These are phyloP conservation scores for Incurvaria masculella DNA, from an alignment of 2,888 invertebrate genomes.

Conservation along the genomic window DNA sequence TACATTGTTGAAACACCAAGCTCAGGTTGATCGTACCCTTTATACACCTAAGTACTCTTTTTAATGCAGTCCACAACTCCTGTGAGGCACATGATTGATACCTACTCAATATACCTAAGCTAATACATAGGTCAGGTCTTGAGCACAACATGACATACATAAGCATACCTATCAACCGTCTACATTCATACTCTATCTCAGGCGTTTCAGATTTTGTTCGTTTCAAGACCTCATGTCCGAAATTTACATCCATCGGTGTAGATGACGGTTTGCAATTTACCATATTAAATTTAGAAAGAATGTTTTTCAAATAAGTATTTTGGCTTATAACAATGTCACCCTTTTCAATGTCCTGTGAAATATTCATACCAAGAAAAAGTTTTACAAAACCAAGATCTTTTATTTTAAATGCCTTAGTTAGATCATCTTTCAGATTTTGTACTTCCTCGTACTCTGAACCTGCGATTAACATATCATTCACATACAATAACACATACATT, in stretches of 20 bases:
- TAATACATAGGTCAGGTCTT: too few relatives aligned
- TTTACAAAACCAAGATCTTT: neutral
- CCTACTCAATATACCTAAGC: slow-evolving; percentile 12
- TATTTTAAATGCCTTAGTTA: neutral
- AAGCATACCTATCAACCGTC: neutral
- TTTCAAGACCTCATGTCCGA: neutral
- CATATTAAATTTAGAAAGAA: neutral
- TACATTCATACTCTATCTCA: neutral
- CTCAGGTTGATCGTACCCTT: slow-evolving; percentile 11
- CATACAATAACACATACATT: neutral
- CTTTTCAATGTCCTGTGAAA: neutral
- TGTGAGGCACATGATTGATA: slow-evolving; percentile 12
- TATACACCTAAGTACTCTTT: slow-evolving; percentile 15
- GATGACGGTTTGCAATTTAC: neutral
- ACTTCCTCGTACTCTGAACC: too few relatives aligned
- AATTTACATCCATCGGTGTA: neutral
- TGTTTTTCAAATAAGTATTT: neutral
- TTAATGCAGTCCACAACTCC: slow-evolving; percentile 11
- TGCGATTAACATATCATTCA: too few relatives aligned
- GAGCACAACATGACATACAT: too few relatives aligned
- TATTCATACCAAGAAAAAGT: neutral
- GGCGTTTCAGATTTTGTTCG: neutral
- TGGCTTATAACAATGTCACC: neutral
- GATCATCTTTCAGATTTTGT: too few relatives aligned
- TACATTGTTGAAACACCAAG: slow-evolving; percentile 7